A percentile compares a stretch with the other conserved stretches of the same genome.
Conservation (phyloP, 2,113 vertebrate genomes). For the Jaculus jaculus region DNA sequence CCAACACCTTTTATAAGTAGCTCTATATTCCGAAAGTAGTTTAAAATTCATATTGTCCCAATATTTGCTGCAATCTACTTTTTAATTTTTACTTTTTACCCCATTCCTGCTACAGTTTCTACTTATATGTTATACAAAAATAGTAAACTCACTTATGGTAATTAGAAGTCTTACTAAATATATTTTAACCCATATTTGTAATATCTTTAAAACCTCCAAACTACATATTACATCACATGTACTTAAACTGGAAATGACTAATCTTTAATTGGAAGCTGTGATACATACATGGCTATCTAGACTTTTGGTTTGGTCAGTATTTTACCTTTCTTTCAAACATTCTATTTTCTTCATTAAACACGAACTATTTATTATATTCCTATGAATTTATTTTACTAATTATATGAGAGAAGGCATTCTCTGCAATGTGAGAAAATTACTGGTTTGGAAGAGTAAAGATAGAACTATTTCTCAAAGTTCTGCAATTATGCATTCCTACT, state of each 20-base stretch:
- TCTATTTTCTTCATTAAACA: slow-evolving; percentile 37
- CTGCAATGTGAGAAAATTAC: slow-evolving; percentile 26
- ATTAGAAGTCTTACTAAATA: slow-evolving; percentile 43
- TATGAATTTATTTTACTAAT: slow-evolving; percentile 11
- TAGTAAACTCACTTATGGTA: slow-evolving; percentile 35
- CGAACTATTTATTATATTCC: slow-evolving; percentile 17
- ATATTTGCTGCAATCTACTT: not conserved
- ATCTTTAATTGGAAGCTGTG: not conserved
- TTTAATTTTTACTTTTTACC: slow-evolving; percentile 41
- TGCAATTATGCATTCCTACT: slow-evolving; percentile 30
- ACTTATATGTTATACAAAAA: not conserved
- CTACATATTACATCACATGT: not conserved
- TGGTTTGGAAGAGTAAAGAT: not conserved
- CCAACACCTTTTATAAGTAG: slow-evolving; percentile 33
- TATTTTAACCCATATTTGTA: slow-evolving; percentile 33
- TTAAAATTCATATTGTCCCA: slow-evolving; percentile 42
- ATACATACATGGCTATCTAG: not conserved
- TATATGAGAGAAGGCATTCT: slow-evolving; percentile 35
- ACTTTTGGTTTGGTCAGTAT: not conserved
- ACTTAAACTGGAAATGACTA: slow-evolving; percentile 24
- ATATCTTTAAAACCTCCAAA: slow-evolving; percentile 25
- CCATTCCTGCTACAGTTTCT: not conserved
- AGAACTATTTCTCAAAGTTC: slow-evolving; percentile 50
- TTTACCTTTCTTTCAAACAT: not conserved
- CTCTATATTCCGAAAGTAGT: slow-evolving; percentile 28